phyloP scores from a whole-genome alignment of 2,113 vertebrate genomes.

The Eira barbara region DNA sequence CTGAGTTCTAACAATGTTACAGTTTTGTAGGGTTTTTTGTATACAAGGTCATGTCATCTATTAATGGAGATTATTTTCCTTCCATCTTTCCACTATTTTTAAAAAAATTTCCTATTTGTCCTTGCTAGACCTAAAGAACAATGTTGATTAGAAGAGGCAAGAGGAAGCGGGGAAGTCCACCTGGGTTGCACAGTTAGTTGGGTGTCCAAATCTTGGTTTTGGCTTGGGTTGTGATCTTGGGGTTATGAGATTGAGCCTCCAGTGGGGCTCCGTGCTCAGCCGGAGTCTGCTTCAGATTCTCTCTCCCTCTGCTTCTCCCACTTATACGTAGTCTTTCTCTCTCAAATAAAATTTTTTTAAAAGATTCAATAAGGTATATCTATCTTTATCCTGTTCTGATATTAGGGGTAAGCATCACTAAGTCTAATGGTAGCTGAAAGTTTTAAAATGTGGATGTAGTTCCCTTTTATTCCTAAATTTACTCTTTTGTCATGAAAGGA shows the following conservation, averaged over 20 bases:
- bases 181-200: too few species aligned
- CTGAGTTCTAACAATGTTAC: not conserved
- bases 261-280: too few species aligned
- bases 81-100: not conserved
- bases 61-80: not conserved
- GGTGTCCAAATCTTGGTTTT: too few species aligned
- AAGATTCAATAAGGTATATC: not conserved
- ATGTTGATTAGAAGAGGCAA: not conserved
- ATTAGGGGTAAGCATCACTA: not conserved
- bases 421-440: not conserved
- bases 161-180: too few species aligned
- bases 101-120: not conserved
- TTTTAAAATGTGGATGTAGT: not conserved
- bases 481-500: not conserved
- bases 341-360: too few species aligned
- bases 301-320: too few species aligned
- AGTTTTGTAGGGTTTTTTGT: not conserved
- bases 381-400: not conserved
- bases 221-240: too few species aligned
- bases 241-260: too few species aligned
- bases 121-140: not conserved
- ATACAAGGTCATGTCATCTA: not conserved
- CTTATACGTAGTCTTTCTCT: too few species aligned
- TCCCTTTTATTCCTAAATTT: not conserved
- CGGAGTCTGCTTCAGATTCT: too few species aligned